phyloP scores from a whole-genome alignment of 1,140 invertebrate genomes.

The Cydia pomonella region DNA sequence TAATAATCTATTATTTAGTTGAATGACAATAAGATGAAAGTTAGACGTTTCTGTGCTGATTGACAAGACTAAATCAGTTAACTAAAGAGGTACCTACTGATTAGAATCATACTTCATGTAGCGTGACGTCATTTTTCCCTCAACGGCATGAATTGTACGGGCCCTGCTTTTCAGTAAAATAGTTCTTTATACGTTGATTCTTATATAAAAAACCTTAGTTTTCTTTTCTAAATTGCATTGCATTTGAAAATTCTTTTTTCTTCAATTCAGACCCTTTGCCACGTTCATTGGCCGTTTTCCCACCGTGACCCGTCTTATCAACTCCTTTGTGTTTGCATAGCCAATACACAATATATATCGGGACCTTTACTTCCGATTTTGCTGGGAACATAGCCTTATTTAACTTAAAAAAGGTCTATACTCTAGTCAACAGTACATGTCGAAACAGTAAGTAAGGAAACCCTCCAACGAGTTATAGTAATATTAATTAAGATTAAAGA shows the following conservation, averaged over 20 bases:
- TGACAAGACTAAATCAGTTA: no score
- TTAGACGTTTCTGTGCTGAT: no score
- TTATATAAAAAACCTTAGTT: neutral
- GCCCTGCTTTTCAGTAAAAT: no score
- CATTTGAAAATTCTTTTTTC: neutral
- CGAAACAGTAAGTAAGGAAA: conserved; percentile 7
- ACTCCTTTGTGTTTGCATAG: conserved; percentile 29
- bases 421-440: neutral
- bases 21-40: no score
- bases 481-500: no score
- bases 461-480: no score
- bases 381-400: conserved; percentile 19
- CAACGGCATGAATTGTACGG: no score
- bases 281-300: conserved; percentile 4
- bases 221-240: neutral
- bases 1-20: no score
- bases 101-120: no score
- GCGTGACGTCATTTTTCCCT: no score
- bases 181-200: neutral
- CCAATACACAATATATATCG: conserved; percentile 31
- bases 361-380: conserved; percentile 28
- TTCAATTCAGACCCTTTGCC: neutral
- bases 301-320: conserved; percentile 2
- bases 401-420: conserved; percentile 21
- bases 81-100: no score